phyloP scores from a whole-genome alignment of 2,113 vertebrate species.

The Crotalus viridis region DNA sequence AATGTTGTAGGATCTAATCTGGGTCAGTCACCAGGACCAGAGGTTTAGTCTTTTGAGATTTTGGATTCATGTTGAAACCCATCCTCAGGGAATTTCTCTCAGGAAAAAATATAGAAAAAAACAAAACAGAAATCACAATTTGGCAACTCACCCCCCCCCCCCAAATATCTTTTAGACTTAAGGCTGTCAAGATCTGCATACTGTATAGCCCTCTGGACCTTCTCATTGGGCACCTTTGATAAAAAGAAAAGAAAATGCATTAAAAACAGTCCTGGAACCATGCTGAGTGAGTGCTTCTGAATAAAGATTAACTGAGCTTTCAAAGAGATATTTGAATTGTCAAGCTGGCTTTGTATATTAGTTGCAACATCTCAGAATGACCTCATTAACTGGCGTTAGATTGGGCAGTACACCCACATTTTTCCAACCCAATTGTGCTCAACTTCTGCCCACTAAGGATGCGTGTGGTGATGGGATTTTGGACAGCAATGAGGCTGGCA shows the following conservation, averaged over 20 bases:
- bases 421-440: not conserved
- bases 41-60: no score
- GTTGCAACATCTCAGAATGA: not conserved
- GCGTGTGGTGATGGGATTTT: not conserved
- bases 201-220: not conserved
- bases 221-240: not conserved
- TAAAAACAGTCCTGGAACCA: not conserved
- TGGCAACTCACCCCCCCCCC: not conserved
- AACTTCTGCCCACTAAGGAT: not conserved
- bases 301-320: not conserved
- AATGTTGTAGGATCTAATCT: no score
- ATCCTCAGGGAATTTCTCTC: no score
- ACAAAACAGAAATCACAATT: not conserved
- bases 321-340: not conserved
- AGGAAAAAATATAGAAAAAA: no score
- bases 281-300: not conserved
- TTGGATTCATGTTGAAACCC: no score
- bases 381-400: not conserved
- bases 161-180: not conserved
- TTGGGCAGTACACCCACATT: not conserved
- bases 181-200: not conserved
- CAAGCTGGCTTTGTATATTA: not conserved
- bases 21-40: no score
- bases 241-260: not conserved
- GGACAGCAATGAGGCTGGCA: not conserved